phyloP scores from a whole-genome alignment of 2,888 invertebrate species.

The Lasioglossum vierecki region DNA sequence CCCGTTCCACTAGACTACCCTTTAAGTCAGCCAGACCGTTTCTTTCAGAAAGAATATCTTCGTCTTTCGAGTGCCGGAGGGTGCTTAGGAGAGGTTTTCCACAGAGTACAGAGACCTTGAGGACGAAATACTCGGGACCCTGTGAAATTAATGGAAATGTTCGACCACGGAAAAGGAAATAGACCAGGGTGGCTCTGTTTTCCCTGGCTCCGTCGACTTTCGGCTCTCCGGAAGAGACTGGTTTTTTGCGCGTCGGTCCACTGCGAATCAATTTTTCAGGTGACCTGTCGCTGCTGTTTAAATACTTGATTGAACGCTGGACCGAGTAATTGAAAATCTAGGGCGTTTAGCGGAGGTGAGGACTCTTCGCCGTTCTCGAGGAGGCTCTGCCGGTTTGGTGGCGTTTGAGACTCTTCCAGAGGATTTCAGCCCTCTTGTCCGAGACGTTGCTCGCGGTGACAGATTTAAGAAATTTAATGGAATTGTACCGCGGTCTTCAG shows the following conservation, averaged over 20 bases:
- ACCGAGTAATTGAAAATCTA: background rate
- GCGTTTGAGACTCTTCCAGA: background rate
- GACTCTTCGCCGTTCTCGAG: background rate
- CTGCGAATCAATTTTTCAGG: background rate
- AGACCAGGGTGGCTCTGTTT: background rate
- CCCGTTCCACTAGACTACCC: background rate
- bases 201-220: background rate
- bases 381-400: background rate
- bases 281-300: background rate
- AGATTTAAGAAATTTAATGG: background rate
- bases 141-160: conserved; percentile 7
- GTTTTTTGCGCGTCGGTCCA: background rate
- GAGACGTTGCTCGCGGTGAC: background rate
- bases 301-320: background rate
- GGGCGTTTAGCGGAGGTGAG: background rate
- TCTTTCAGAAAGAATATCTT: background rate
- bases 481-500: background rate
- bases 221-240: background rate
- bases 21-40: background rate
- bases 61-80: background rate
- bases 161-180: conserved; percentile 1
- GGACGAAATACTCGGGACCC: background rate
- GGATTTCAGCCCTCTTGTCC: background rate
- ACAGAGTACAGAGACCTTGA: background rate
- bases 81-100: background rate